These are phyloP conservation scores for Diabrotica undecimpunctata DNA, from an alignment of 1,140 invertebrate species.

Conservation along the genomic window DNA sequence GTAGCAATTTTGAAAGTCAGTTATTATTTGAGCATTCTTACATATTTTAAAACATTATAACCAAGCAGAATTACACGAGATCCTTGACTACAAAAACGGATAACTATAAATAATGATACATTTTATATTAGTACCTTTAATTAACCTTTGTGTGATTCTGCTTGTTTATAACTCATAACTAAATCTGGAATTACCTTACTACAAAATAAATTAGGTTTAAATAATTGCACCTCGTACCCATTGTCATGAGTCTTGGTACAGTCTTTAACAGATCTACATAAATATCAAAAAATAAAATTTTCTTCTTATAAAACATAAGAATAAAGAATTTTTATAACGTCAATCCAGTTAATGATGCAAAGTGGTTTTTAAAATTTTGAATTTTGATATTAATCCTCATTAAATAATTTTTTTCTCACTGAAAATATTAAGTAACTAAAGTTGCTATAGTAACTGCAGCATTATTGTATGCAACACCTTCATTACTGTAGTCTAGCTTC, in stretches of 20 bases:
- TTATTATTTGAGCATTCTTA: slow-evolving; percentile 32
- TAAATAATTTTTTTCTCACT: slow-evolving; percentile 4
- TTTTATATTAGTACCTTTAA: neutral
- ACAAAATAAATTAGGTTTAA: slow-evolving; percentile 5
- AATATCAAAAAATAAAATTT: slow-evolving; percentile 1
- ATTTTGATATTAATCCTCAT: neutral
- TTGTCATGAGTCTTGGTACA: slow-evolving; percentile 2
- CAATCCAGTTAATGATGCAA: too few relatives aligned
- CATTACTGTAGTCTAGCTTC: slow-evolving; percentile 56
- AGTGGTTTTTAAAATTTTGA: neutral
- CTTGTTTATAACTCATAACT: neutral
- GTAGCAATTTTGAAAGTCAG: slow-evolving; percentile 33
- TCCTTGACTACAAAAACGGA: slow-evolving; percentile 10
- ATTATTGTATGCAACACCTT: slow-evolving; percentile 6
- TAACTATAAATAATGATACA: slow-evolving; percentile 4
- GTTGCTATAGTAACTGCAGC: slow-evolving; percentile 10
- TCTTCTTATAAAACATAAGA: slow-evolving; percentile 1
- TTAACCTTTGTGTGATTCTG: neutral
- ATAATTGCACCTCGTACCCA: neutral
- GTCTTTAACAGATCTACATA: neutral
- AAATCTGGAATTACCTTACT: slow-evolving; percentile 4
- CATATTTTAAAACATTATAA: slow-evolving; percentile 28
- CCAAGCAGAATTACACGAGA: slow-evolving; percentile 21
- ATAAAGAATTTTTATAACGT: neutral
- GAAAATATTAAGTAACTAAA: neutral